Conservation (phyloP, 2,888 invertebrate genomes). For the Trichopria drosophilae region DNA sequence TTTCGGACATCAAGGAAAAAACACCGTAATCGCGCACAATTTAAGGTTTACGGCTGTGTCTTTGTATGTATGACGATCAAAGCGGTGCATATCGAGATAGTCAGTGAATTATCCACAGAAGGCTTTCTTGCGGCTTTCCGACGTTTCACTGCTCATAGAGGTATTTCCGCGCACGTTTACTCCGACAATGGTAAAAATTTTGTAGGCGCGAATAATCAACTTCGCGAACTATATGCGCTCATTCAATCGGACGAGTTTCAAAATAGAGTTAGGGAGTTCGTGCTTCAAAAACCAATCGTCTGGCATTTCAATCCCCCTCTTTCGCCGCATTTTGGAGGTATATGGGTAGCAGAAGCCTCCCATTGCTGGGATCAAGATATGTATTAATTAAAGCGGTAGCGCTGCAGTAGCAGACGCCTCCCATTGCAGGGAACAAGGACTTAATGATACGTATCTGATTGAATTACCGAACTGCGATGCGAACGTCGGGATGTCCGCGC, state of each 20-base stretch:
- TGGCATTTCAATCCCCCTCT: too few relatives aligned
- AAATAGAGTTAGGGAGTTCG: too few relatives aligned
- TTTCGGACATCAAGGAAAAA: constrained; percentile 42
- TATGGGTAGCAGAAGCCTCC: too few relatives aligned
- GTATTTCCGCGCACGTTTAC: constrained; percentile 37
- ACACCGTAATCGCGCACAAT: constrained; percentile 23
- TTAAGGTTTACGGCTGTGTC: constrained; percentile 30
- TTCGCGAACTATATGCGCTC: constrained; percentile 29
- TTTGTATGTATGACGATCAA: constrained; percentile 46
- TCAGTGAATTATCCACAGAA: constrained; percentile 42
- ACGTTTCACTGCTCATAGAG: constrained; percentile 46
- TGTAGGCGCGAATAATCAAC: constrained; percentile 41
- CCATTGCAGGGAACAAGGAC: too few relatives aligned
- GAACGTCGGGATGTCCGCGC: too few relatives aligned
- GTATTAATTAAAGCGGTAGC: too few relatives aligned
- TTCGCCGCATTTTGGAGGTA: too few relatives aligned
- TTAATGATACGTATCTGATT: too few relatives aligned
- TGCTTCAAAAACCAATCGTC: too few relatives aligned
- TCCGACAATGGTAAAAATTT: constrained; percentile 50
- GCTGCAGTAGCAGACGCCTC: too few relatives aligned
- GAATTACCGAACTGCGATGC: too few relatives aligned
- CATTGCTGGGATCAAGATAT: too few relatives aligned
- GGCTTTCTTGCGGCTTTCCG: constrained; percentile 44
- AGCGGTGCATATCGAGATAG: constrained; percentile 47
- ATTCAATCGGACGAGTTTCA: constrained; percentile 7